Evolutionary conservation across 1,140 invertebrate species (phyloP).

Genomic region (Achatina immaculata): DNA sequence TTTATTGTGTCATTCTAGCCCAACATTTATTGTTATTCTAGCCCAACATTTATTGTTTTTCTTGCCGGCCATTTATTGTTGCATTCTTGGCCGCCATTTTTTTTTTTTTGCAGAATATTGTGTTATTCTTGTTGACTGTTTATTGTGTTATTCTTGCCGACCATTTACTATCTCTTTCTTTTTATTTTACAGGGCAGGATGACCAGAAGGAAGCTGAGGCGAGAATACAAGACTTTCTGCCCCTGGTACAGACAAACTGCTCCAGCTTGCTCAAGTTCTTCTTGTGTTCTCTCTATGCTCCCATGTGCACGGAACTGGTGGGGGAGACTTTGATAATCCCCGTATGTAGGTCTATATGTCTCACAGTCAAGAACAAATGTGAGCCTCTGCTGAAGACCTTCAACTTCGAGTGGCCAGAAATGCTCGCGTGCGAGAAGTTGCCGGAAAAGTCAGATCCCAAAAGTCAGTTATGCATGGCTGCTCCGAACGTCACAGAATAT

Average conservation of each 20-base stretch:
- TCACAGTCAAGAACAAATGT: constrained; percentile 70
- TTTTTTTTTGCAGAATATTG: no score
- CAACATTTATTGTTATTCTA: no score
- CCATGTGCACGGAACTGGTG: constrained; percentile 82
- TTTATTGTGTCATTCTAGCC: no score
- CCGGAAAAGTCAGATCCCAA: constrained; percentile 65
- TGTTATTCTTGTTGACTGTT: no score
- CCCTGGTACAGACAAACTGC: constrained; percentile 76
- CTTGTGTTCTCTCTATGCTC: constrained; percentile 92
- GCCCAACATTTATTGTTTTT: no score
- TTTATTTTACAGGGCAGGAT: constrained; percentile 41
- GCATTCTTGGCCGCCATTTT: no score
- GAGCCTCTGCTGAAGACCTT: constrained; percentile 68
- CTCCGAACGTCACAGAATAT: constrained; percentile 64
- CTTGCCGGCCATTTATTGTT: no score
- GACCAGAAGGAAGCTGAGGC: constrained; percentile 67
- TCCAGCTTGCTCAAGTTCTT: constrained; percentile 91
- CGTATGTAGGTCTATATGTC: constrained; percentile 71
- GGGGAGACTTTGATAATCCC: constrained; percentile 70
- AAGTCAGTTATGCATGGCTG: constrained; percentile 92
- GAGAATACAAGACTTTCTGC: constrained; percentile 70
- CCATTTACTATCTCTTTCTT: not conserved
- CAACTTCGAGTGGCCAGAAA: constrained; percentile 69
- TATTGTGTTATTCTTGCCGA: no score
- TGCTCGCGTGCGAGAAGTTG: constrained; percentile 68